phyloP scores from a whole-genome alignment of 2,888 invertebrate species.

The Fragum fragum region DNA sequence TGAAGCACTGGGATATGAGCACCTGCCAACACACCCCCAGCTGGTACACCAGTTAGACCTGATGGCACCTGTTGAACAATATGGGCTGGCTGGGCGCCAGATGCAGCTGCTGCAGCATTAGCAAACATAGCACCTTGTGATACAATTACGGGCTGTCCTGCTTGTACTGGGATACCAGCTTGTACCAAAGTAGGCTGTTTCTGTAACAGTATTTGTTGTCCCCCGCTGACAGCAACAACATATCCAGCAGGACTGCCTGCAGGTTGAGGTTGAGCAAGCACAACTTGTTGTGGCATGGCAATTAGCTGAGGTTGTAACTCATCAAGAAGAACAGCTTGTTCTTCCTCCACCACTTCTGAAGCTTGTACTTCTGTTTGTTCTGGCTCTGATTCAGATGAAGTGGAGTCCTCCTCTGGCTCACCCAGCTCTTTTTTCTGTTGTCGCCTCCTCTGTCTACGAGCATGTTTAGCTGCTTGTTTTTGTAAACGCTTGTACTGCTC shows the following conservation, averaged over 20 bases:
- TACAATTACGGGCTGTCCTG: conserved; percentile 80
- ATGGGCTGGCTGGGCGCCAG: conserved; percentile 72
- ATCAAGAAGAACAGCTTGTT: conserved; percentile 64
- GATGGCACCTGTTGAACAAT: conserved; percentile 59
- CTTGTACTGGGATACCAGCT: conserved; percentile 75
- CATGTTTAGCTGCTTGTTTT: conserved; percentile 92
- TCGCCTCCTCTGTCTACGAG: conserved; percentile 91
- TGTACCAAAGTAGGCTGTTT: conserved; percentile 66
- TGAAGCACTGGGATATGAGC: conserved; percentile 47
- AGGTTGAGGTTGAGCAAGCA: conserved; percentile 67
- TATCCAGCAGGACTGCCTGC: conserved; percentile 67
- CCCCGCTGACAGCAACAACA: conserved; percentile 62
- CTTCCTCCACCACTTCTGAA: conserved; percentile 70
- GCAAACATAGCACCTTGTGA: conserved; percentile 65
- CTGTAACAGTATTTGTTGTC: conserved; percentile 73
- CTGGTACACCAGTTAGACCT: conserved; percentile 17
- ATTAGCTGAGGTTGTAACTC: conserved; percentile 61
- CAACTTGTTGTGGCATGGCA: conserved; percentile 67
- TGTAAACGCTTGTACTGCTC: conserved; percentile 84
- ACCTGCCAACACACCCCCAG: conserved; percentile 14
- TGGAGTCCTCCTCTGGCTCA: conserved; percentile 76
- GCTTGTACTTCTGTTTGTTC: conserved; percentile 67
- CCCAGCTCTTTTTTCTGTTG: conserved; percentile 88
- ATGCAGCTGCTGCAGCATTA: conserved; percentile 64
- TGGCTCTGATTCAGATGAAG: conserved; percentile 74